Conservation (phyloP, 1,140 invertebrate genomes). For the Aphaenogaster ashmeadi region DNA sequence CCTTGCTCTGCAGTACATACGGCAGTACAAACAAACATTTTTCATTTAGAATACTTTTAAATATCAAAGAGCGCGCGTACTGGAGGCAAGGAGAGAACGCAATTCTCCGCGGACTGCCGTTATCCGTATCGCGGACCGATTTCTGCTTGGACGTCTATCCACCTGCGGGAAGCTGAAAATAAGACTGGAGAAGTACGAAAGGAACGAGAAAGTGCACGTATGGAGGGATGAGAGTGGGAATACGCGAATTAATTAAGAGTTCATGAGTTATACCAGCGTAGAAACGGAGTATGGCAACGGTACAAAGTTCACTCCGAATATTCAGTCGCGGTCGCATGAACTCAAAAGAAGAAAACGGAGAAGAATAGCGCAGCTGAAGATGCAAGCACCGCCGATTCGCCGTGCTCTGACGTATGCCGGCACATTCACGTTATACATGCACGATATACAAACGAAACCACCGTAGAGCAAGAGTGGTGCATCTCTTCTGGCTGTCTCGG, state of each 20-base stretch:
- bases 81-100: not conserved
- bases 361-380: not conserved
- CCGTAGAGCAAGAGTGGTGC: conserved; percentile 37
- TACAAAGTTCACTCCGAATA: conserved; percentile 59
- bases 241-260: conserved; percentile 82
- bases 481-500: conserved; percentile 70
- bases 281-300: conserved; percentile 66
- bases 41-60: conserved; percentile 60
- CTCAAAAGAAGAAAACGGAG: conserved; percentile 1
- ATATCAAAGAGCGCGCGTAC: conserved; percentile 39
- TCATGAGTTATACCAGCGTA: conserved; percentile 70
- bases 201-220: not conserved
- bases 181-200: not conserved
- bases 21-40: conserved; percentile 38
- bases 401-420: not conserved
- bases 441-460: conserved; percentile 69
- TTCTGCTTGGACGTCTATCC: not conserved
- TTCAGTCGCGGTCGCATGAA: conserved; percentile 9
- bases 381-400: conserved; percentile 42
- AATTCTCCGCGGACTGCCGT: not conserved
- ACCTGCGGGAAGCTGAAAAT: conserved; percentile 23
- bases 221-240: conserved; percentile 20
- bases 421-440: conserved; percentile 24
- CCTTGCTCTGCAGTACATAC: conserved; percentile 18
- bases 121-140: not conserved